A percentile compares a stretch with the other conserved stretches of the same genome.
Evolutionary conservation across 1,140 invertebrate genomes (phyloP).

Genomic region (Nixonia krombeini): DNA sequence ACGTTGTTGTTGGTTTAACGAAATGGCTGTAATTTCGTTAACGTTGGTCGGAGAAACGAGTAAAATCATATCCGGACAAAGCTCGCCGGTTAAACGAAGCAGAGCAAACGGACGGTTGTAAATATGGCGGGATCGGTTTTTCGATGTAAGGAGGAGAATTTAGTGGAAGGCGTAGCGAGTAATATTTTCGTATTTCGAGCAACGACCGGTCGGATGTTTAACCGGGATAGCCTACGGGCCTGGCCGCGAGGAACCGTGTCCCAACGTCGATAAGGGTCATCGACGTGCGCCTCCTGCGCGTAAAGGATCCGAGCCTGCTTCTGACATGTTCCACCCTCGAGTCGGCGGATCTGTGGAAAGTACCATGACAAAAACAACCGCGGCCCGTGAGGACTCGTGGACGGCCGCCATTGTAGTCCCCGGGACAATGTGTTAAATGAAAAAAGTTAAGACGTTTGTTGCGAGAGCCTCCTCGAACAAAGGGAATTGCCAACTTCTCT

Average conservation of each 20-base stretch:
- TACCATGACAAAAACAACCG: conserved; percentile 59
- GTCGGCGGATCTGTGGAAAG: conserved; percentile 50
- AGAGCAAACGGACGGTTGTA: too few relatives aligned
- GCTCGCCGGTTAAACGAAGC: neutral
- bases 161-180: neutral
- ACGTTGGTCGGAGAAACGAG: too few relatives aligned
- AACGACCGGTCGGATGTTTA: neutral
- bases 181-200: neutral
- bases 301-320: conserved; percentile 22
- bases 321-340: conserved; percentile 30
- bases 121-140: neutral
- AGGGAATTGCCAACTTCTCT: too few relatives aligned
- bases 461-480: neutral
- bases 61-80: neutral
- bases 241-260: neutral
- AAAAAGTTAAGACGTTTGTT: too few relatives aligned
- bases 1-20: too few relatives aligned
- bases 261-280: conserved; percentile 5
- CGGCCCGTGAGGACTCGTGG: too few relatives aligned
- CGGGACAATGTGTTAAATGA: neutral
- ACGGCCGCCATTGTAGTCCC: neutral
- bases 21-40: too few relatives aligned
- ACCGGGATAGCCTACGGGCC: neutral
- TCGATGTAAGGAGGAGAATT: neutral
- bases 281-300: neutral